A percentile compares a stretch with the other conserved stretches of the same genome.
phyloP scores from a whole-genome alignment of 1,140 invertebrate species.

The Drosophila pallidifrons region DNA sequence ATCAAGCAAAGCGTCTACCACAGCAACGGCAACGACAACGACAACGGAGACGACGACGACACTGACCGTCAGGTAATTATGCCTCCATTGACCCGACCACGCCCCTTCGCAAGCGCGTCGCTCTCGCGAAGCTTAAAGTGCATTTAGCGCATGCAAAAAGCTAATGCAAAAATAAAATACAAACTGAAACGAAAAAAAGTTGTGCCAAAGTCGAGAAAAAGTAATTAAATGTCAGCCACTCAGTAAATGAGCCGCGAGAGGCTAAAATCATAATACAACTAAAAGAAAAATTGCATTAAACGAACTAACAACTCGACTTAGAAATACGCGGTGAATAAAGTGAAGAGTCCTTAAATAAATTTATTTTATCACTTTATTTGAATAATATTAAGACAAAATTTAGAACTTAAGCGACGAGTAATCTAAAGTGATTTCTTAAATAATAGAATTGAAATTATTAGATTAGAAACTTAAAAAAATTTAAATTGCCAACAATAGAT shows the following conservation, averaged over 20 bases:
- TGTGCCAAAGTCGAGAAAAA: constrained; percentile 62
- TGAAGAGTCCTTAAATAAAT: neutral
- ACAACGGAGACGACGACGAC: neutral
- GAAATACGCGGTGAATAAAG: neutral
- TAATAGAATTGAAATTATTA: too few relatives aligned
- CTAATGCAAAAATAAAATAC: constrained; percentile 28
- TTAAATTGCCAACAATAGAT: too few relatives aligned
- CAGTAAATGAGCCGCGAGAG: constrained; percentile 54
- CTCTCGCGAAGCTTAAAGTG: constrained; percentile 62
- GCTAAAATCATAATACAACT: constrained; percentile 44
- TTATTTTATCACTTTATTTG: neutral
- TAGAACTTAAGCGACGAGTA: too few relatives aligned
- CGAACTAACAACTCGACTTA: constrained; percentile 1
- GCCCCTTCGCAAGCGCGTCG: constrained; percentile 17
- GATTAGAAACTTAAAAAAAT: too few relatives aligned
- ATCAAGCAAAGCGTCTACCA: neutral
- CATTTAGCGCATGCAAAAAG: constrained; percentile 70
- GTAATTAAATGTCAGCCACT: constrained; percentile 68
- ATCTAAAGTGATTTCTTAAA: too few relatives aligned
- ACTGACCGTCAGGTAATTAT: constrained; percentile 65
- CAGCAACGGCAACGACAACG: too few relatives aligned
- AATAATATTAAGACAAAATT: too few relatives aligned
- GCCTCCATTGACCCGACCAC: constrained; percentile 69
- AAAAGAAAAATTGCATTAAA: neutral
- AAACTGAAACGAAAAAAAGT: constrained; percentile 11